Conservation (phyloP, 35 echinoderm and acorn worm species). For the Holothuria glaberrima region DNA sequence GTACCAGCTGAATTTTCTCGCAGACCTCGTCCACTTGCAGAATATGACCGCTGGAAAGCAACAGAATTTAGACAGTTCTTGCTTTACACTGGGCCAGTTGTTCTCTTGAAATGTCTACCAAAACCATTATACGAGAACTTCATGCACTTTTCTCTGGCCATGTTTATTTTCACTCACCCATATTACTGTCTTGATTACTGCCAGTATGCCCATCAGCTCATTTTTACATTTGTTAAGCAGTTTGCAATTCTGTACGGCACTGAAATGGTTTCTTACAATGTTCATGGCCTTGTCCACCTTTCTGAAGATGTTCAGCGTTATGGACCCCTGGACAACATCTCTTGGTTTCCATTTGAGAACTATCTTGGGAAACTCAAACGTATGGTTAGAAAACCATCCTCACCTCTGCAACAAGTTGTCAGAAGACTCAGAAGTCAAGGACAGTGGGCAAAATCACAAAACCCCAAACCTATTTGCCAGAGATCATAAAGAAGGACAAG, state of each 20-base stretch:
- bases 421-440: neutral
- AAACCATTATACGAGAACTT: slow-evolving; percentile 64
- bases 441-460: too few species aligned
- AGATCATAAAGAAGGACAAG: neutral
- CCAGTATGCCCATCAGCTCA: slow-evolving; percentile 48
- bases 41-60: slow-evolving; percentile 70
- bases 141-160: slow-evolving; percentile 51
- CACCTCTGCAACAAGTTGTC: slow-evolving; percentile 16
- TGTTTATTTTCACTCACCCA: slow-evolving; percentile 52
- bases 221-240: slow-evolving; percentile 50
- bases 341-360: slow-evolving; percentile 14
- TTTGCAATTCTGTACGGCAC: slow-evolving; percentile 31
- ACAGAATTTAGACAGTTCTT: slow-evolving; percentile 74
- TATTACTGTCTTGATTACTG: neutral
- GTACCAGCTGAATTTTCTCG: slow-evolving; percentile 62
- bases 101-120: slow-evolving; percentile 29
- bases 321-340: neutral
- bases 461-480: neutral
- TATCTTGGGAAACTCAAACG: neutral
- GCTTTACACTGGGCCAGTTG: slow-evolving; percentile 60
- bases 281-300: slow-evolving; percentile 54
- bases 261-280: slow-evolving; percentile 55
- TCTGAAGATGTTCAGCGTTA: too few species aligned
- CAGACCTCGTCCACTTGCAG: slow-evolving; percentile 32
- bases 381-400: slow-evolving; percentile 1